phyloP scores from a whole-genome alignment of 1,140 invertebrate genomes.

The Nasonia longicornis region DNA sequence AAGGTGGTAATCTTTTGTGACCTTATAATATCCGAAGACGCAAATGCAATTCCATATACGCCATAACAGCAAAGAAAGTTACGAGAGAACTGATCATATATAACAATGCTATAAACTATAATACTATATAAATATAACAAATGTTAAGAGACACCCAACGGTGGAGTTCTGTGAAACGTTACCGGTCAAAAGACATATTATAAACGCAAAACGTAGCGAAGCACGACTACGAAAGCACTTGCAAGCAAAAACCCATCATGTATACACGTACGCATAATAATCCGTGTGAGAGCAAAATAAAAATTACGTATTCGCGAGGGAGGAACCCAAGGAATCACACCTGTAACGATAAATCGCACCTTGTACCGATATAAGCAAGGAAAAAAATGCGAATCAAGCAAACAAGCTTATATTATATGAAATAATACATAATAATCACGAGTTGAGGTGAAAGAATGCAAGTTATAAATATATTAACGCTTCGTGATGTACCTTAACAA shows the following conservation, averaged over 20 bases:
- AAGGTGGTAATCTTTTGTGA: not conserved
- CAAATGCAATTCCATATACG: not conserved
- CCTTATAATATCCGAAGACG: not conserved
- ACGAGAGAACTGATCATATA: not conserved
- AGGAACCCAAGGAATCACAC: not conserved
- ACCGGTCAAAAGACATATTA: not conserved
- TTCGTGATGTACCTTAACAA: conserved; percentile 30
- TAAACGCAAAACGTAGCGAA: not conserved
- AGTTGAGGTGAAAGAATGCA: conserved; percentile 24
- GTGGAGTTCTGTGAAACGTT: conserved; percentile 40
- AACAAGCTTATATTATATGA: conserved; percentile 14
- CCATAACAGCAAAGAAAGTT: conserved; percentile 27
- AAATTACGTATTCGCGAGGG: not conserved
- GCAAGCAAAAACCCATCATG: not conserved
- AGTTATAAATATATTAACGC: conserved; percentile 21
- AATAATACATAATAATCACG: conserved; percentile 6
- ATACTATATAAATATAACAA: not conserved
- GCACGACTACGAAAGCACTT: not conserved
- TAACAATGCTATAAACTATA: conserved; percentile 3
- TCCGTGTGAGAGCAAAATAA: conserved; percentile 6
- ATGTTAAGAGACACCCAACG: conserved; percentile 16
- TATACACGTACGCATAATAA: conserved; percentile 29
- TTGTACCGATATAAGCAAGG: not conserved
- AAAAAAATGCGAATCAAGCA: not conserved
- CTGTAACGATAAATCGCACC: conserved; percentile 20